phyloP scores from a whole-genome alignment of 1,140 invertebrate species.

The Drosophila baimaii region DNA sequence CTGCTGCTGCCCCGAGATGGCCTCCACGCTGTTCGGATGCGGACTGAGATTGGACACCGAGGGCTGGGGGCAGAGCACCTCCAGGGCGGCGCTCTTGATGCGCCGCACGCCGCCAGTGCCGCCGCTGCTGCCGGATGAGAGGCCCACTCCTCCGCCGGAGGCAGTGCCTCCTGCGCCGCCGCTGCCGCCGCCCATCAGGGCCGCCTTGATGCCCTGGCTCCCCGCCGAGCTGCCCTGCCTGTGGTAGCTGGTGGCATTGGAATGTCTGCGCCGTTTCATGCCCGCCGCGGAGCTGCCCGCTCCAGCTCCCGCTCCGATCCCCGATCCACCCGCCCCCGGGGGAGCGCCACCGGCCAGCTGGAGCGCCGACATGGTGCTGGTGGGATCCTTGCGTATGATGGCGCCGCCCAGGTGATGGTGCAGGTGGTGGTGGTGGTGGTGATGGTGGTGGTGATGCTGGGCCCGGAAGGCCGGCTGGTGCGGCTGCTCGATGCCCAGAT shows the following conservation, averaged over 20 bases:
- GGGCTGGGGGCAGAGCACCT: constrained; percentile 88
- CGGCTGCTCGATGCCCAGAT: constrained; percentile 77
- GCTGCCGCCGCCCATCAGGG: constrained; percentile 25
- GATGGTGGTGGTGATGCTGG: constrained; percentile 66
- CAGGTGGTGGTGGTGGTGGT: constrained; percentile 63
- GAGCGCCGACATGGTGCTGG: constrained; percentile 87
- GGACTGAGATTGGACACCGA: constrained; percentile 87
- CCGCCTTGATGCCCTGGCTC: constrained; percentile 44
- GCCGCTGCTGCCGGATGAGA: constrained; percentile 9
- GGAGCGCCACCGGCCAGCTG: constrained; percentile 83
- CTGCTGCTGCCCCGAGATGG: constrained; percentile 87
- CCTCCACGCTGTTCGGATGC: constrained; percentile 89
- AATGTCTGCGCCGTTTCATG: constrained; percentile 86
- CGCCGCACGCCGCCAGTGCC: constrained; percentile 84
- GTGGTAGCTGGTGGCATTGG: constrained; percentile 85
- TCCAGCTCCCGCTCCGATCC: not conserved
- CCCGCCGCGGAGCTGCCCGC: constrained; percentile 44
- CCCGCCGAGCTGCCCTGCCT: constrained; percentile 48
- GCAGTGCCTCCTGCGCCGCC: constrained; percentile 44
- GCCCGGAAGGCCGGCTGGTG: constrained; percentile 55
- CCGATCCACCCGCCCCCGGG: constrained; percentile 2
- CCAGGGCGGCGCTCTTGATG: constrained; percentile 88
- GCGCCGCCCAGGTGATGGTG: constrained; percentile 53
- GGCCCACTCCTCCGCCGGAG: constrained; percentile 2
- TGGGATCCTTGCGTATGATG: constrained; percentile 86